Evolutionary conservation across 92 coral and sea anemone genomes (phyloP).

Genomic region (Virgularia gustaviana): DNA sequence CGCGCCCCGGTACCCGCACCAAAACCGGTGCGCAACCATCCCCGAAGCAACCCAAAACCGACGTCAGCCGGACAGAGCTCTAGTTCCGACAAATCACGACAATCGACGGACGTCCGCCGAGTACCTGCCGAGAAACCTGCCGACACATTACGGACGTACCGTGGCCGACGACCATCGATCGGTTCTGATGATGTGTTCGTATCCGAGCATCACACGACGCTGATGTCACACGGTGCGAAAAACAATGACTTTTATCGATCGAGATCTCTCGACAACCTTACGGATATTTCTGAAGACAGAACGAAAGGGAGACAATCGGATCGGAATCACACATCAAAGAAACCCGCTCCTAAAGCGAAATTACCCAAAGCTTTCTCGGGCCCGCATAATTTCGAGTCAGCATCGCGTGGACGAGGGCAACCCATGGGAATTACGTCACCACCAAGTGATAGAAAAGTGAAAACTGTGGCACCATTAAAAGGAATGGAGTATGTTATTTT

Average conservation of each 20-base stretch:
- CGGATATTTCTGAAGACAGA: not conserved
- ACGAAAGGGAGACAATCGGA: constrained; percentile 12
- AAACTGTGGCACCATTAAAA: constrained; percentile 4
- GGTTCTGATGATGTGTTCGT: constrained; percentile 38
- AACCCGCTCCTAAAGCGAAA: constrained; percentile 16
- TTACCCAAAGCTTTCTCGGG: constrained; percentile 32
- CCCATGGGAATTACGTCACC: not conserved
- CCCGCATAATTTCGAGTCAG: constrained; percentile 10
- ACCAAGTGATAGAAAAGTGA: not conserved
- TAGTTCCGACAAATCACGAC: not conserved
- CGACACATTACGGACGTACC: not conserved
- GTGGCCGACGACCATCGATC: constrained; percentile 14
- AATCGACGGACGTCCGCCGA: not conserved
- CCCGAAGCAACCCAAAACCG: not conserved
- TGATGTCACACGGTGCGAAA: constrained; percentile 33
- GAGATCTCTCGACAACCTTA: constrained; percentile 12
- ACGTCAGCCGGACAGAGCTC: not conserved
- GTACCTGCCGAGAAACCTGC: not conserved
- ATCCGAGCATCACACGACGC: not conserved
- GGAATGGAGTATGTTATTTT: constrained; percentile 35
- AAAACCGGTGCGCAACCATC: constrained; percentile 12
- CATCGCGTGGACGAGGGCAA: not conserved
- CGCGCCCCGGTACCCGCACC: not conserved
- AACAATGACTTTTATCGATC: constrained; percentile 34
- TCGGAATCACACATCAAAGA: constrained; percentile 3